Base-by-base conservation (phyloP, 2,113 vertebrate species). In the Colinus virginianus region DNA sequence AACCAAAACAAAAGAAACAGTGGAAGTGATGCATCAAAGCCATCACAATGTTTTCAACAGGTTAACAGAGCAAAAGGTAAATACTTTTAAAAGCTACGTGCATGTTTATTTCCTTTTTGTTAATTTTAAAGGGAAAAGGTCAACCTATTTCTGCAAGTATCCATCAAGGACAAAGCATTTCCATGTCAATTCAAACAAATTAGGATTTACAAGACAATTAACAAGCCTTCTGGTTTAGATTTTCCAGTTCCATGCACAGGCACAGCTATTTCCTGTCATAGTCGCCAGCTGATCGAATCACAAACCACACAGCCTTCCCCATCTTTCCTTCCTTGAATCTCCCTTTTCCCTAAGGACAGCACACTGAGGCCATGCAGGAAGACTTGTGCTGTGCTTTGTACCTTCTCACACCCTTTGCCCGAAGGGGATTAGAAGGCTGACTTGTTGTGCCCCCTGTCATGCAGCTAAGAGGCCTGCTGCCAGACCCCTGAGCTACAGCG, bases 321-420 rank as follows among this genome's bases (percentile, higher is more conserved):
- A 0, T 9, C 30, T 28, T 72, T 68, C 13, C 30, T 48, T 43
- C 42, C 38, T 30, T 63, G n/a, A 2, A 6, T 17, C 10, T 71
- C 15, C 28, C 23, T 11, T 8, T 42, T 71, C 2, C 9, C 8
- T 7, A 26, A 53, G 30, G 16, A 16, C 10, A 3, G 9, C 6
- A 2, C 59, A 59, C 25, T n/a, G 30, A n/a, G 23, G 32, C 32
- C 7, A 3, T 40, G 18, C 23, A 17, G 63, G 36, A 40, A 58
- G 18, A 36, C 1, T n/a, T 13, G 9, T 9, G 1, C 22, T 38
- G 8, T 11, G 40, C 10, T 16, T 26, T 3, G 13, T 34, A n/a
- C 0, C 0, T 2, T 11, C 51, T 49, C 5, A 7, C 21, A 63
- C 16, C 16, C 61, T 63, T 40, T 28, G 61, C 38, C 11, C 16